phyloP scores from a whole-genome alignment of 2,888 invertebrate genomes.

The Disparrhopalites patrizii region DNA sequence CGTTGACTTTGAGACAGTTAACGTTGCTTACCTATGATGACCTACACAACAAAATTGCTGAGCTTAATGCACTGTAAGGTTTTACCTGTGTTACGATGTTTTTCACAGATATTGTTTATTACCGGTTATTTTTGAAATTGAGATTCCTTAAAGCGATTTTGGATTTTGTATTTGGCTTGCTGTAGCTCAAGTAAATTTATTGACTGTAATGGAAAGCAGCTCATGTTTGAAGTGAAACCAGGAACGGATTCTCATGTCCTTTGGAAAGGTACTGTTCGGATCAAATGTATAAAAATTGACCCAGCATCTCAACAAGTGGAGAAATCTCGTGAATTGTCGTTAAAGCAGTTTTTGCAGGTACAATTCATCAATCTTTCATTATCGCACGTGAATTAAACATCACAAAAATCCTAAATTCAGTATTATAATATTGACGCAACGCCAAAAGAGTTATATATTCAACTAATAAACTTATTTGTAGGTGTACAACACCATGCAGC shows the following conservation, averaged over 20 bases:
- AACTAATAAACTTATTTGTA: not conserved
- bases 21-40: constrained; percentile 58
- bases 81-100: not conserved
- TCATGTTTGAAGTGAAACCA: constrained; percentile 63
- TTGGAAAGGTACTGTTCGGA: constrained; percentile 67
- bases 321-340: constrained; percentile 59
- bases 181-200: constrained; percentile 60
- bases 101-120: not conserved
- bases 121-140: not conserved
- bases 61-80: constrained; percentile 63
- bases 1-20: constrained; percentile 51
- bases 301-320: constrained; percentile 57
- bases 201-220: constrained; percentile 61
- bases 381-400: too few species aligned
- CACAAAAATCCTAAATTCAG: not conserved
- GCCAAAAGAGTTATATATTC: not conserved
- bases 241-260: constrained; percentile 60
- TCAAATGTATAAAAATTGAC: constrained; percentile 62
- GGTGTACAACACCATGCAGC: constrained; percentile 37
- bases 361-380: too few species aligned
- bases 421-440: not conserved
- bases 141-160: not conserved
- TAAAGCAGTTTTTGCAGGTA: constrained; percentile 64
- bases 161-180: not conserved
- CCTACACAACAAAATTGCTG: constrained; percentile 58